Conservation (phyloP, 2,113 vertebrate species). For the Anhinga rufa region DNA sequence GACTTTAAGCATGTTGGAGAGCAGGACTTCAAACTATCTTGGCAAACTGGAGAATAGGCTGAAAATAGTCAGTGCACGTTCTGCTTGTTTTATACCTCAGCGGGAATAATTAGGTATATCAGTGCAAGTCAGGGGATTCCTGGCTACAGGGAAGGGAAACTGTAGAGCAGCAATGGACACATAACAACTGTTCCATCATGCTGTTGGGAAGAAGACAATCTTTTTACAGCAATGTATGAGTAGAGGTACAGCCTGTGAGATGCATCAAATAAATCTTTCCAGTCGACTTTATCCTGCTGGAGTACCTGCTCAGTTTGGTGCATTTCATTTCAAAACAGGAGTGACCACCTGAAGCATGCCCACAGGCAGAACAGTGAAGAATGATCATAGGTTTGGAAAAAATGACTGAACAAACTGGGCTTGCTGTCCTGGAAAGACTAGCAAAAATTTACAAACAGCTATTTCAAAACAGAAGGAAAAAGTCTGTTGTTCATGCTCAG, state of each 20-base stretch:
- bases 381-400: not conserved
- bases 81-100: not conserved
- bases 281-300: not conserved
- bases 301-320: not conserved
- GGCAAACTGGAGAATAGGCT: not conserved
- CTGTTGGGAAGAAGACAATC: not conserved
- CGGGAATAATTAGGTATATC: not conserved
- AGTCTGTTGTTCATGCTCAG: not conserved
- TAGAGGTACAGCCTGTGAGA: not conserved
- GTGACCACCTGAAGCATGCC: not conserved
- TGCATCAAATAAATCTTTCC: not conserved
- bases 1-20: not conserved
- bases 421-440: not conserved
- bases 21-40: not conserved
- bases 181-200: not conserved
- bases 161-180: not conserved
- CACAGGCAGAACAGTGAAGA: not conserved
- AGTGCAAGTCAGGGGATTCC: not conserved
- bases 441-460: not conserved
- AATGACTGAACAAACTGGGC: not conserved
- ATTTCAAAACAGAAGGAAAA: not conserved
- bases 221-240: not conserved
- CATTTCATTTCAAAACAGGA: not conserved
- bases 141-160: not conserved
- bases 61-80: not conserved